These are phyloP conservation scores for Catagonus wagneri DNA, from an alignment of 2,113 vertebrate genomes.

Conservation along the genomic window DNA sequence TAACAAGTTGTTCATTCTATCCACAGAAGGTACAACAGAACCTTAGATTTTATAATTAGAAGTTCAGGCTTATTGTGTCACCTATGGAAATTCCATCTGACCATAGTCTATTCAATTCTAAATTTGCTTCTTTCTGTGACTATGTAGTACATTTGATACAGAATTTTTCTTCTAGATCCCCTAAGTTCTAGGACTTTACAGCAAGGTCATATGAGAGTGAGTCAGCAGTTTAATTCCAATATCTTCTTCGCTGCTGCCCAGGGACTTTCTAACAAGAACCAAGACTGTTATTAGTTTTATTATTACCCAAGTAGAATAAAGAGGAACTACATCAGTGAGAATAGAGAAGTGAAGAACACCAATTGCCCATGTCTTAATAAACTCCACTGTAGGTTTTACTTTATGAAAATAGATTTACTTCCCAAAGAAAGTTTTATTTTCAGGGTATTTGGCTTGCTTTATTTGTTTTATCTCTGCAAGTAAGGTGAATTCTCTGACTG, in stretches of 20 bases:
- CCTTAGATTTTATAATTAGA: not conserved
- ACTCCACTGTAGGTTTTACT: not conserved
- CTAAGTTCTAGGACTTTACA: constrained; percentile 63
- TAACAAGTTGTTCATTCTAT: not conserved
- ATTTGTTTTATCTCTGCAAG: not conserved
- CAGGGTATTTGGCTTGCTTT: constrained; percentile 44
- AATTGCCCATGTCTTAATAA: constrained; percentile 65
- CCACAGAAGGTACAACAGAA: not conserved
- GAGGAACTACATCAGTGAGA: constrained; percentile 79
- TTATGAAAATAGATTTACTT: not conserved
- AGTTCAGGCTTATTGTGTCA: not conserved
- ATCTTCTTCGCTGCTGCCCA: constrained; percentile 45
- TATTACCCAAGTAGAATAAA: constrained; percentile 83
- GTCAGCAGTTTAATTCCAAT: constrained; percentile 81
- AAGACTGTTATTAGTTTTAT: constrained; percentile 71
- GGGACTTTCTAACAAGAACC: constrained; percentile 88
- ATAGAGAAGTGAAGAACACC: constrained; percentile 77
- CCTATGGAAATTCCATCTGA: constrained; percentile 7
- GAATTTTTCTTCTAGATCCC: constrained; percentile 60
- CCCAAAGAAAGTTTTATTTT: constrained; percentile 44
- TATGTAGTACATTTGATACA: constrained; percentile 56
- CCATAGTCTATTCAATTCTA: constrained; percentile 28
- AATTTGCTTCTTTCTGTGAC: constrained; percentile 47
- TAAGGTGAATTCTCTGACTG: not conserved
- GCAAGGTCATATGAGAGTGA: constrained; percentile 76